Evolutionary conservation across 2,888 invertebrate genomes (phyloP).

Genomic region (Keiferia lycopersicella): DNA sequence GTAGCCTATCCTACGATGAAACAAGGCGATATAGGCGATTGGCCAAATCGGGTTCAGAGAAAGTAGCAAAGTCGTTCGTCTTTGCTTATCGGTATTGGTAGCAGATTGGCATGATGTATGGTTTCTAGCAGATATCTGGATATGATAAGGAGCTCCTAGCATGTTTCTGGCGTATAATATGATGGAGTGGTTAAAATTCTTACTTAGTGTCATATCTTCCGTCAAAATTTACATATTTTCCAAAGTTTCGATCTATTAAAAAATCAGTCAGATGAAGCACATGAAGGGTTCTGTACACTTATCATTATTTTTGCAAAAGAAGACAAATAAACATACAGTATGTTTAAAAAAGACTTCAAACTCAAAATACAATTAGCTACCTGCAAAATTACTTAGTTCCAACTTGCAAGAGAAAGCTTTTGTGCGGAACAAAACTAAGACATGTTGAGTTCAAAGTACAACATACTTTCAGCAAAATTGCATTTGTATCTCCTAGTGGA

Average conservation of each 20-base stretch:
- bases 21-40: slow-evolving; percentile 13
- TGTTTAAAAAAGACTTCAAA: neutral
- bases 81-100: slow-evolving; percentile 1
- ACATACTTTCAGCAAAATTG: slow-evolving; percentile 33
- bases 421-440: slow-evolving; percentile 15
- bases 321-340: no score
- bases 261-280: no score
- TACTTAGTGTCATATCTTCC: neutral
- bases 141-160: neutral
- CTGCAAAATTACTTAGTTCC: neutral
- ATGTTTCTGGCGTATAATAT: neutral
- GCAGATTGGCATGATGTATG: neutral
- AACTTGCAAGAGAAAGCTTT: slow-evolving; percentile 10
- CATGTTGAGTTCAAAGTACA: slow-evolving; percentile 21
- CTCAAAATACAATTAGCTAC: neutral
- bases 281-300: no score
- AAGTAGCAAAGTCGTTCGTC: slow-evolving; percentile 18
- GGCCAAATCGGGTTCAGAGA: slow-evolving; percentile 13
- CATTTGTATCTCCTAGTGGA: slow-evolving; percentile 31
- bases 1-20: slow-evolving; percentile 18
- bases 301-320: no score
- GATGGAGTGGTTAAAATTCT: neutral
- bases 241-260: no score
- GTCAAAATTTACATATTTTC: no score
- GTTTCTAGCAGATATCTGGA: neutral